These are phyloP conservation scores for Calliphora vomitoria DNA, from an alignment of 2,888 invertebrate genomes.

Conservation along the genomic window DNA sequence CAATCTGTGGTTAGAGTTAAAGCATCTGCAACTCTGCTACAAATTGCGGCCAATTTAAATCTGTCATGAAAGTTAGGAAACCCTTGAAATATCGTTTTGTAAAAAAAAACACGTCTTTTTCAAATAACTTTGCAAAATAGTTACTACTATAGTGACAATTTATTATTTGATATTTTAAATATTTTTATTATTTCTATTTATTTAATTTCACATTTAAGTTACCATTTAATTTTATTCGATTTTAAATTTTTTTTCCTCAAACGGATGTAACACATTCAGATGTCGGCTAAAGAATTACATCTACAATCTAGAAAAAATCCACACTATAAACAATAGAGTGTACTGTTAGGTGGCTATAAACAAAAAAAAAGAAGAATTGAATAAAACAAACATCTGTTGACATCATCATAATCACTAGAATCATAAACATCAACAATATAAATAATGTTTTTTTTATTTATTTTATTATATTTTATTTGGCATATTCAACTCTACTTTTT, in stretches of 20 bases:
- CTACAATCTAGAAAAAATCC: neutral
- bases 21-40: no score
- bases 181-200: no score
- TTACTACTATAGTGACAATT: no score
- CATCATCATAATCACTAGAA: conserved; percentile 45
- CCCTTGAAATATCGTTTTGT: no score
- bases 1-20: no score
- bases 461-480: neutral
- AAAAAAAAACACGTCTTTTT: no score
- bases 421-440: conserved; percentile 28
- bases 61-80: no score
- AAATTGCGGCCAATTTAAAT: no score
- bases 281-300: neutral
- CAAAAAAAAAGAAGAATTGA: neutral
- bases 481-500: neutral
- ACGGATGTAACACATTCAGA: neutral
- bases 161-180: no score
- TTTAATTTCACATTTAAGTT: neutral
- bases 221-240: neutral
- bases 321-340: conserved; percentile 1
- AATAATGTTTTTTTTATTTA: conserved; percentile 1
- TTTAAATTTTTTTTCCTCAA: neutral
- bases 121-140: no score
- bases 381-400: conserved; percentile 48
- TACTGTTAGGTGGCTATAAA: neutral